Evolutionary conservation across 1,140 invertebrate species (phyloP).

Genomic region (Cydia pomonella): DNA sequence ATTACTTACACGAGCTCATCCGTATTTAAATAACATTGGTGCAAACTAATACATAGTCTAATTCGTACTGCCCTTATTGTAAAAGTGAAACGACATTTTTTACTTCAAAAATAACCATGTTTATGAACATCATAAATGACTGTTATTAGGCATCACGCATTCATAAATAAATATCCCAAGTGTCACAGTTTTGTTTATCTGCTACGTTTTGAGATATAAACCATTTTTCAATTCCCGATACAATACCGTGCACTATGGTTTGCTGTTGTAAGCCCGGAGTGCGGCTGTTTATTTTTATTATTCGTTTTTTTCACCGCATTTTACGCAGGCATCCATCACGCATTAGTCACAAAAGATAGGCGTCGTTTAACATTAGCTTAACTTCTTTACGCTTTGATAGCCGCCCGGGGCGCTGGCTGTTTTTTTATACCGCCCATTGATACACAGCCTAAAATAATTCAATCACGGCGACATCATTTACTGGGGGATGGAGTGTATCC

Average conservation of each 20-base stretch:
- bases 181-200: constrained; percentile 59
- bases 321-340: constrained; percentile 75
- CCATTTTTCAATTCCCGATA: constrained; percentile 65
- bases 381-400: constrained; percentile 80
- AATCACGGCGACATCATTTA: constrained; percentile 48
- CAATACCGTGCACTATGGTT: constrained; percentile 55
- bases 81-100: not conserved
- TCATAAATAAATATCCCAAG: constrained; percentile 59
- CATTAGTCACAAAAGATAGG: constrained; percentile 78
- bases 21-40: no score
- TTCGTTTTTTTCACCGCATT: constrained; percentile 64
- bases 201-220: constrained; percentile 57
- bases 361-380: constrained; percentile 79
- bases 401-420: constrained; percentile 61
- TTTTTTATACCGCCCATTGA: constrained; percentile 49
- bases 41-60: no score
- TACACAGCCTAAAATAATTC: constrained; percentile 63
- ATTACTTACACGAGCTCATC: no score
- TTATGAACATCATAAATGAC: constrained; percentile 26
- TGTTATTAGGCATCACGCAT: constrained; percentile 36
- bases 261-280: constrained; percentile 59
- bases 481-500: constrained; percentile 49
- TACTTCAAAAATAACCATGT: not conserved
- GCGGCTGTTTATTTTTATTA: constrained; percentile 68
- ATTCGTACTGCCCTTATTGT: not conserved